phyloP scores from a whole-genome alignment of 2,888 invertebrate species.

The Norana najaformis region DNA sequence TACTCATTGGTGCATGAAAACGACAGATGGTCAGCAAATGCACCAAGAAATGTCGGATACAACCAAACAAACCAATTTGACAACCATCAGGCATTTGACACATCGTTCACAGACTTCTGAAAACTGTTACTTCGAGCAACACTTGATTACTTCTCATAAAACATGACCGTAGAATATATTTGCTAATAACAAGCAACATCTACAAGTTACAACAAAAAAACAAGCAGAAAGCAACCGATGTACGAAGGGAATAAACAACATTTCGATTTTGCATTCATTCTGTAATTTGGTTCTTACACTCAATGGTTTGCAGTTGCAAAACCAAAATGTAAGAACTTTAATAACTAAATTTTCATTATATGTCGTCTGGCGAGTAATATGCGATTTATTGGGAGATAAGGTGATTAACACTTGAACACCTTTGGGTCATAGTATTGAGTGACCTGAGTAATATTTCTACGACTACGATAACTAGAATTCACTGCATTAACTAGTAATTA shows the following conservation, averaged over 20 bases:
- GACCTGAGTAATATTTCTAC: background rate
- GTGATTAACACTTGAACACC: background rate
- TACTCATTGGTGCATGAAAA: background rate
- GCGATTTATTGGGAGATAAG: background rate
- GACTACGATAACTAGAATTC: background rate
- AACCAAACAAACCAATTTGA: background rate
- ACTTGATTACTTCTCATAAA: background rate
- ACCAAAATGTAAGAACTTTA: background rate
- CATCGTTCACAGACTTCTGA: background rate
- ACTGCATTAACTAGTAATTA: no score
- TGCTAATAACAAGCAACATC: background rate
- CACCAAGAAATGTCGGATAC: background rate
- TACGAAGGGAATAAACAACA: background rate
- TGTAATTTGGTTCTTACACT: background rate
- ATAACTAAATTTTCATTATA: background rate
- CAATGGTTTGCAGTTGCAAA: background rate
- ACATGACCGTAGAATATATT: background rate
- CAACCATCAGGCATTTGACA: background rate
- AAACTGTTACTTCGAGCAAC: background rate
- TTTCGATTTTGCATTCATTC: conserved; percentile 13
- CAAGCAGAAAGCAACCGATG: no score
- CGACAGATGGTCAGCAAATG: background rate
- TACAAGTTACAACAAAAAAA: no score
- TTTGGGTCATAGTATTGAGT: background rate
- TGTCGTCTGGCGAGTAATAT: background rate